Evolutionary conservation across 37 sponge, comb jelly and placozoan species (phyloP), one percentile per base, ranked within the genome.

Genomic region (Aplysina aerophoba): DNA sequence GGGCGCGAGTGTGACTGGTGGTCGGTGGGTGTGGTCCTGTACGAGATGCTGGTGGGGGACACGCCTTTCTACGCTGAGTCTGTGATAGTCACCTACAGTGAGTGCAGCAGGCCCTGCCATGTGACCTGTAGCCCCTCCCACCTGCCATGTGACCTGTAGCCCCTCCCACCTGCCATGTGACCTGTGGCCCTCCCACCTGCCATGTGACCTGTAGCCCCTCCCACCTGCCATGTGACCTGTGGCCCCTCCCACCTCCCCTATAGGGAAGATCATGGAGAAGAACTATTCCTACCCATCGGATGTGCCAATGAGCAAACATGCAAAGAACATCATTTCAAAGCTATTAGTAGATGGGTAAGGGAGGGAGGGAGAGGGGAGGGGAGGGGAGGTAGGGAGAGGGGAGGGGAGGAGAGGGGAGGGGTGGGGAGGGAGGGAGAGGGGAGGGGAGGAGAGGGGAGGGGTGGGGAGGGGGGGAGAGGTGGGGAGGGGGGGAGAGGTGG

Each of bases 1-100:
- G 99, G 99, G 16, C 44, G 80, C 20, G 99, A 98, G 86, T 98
- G 99, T 87, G 99, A 98, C 86, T 98, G 97, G 97, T 98, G 99
- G 99, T 96, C 97, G 41, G 93, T 98, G 75, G 99, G 99, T 34
- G 92, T 98, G 77, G 90, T 94, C 72, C 88, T 96, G 79, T 98
- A 91, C 85, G 99, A 98, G 87, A 96, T 98, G 92, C 79, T 94
- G 58, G 81, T 87, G 0, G 97, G 95, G 39, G 99, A 98, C 77
- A 94, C 95, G n/a, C 99, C 99, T 13, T 98, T 98, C 79, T 96
- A 90, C 85, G 93, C 97, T 22, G 99, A 98, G 30, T 91, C 95
- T 14, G 90, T 98, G 57, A 93, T 98, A 28, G 93, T 88, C 4
- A 96, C 97, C 15, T 98, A 98, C 88, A 84, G 95, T 88, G 72